These are phyloP conservation scores for Leucophenga montana DNA, from an alignment of 2,888 invertebrate genomes.

Conservation along the genomic window DNA sequence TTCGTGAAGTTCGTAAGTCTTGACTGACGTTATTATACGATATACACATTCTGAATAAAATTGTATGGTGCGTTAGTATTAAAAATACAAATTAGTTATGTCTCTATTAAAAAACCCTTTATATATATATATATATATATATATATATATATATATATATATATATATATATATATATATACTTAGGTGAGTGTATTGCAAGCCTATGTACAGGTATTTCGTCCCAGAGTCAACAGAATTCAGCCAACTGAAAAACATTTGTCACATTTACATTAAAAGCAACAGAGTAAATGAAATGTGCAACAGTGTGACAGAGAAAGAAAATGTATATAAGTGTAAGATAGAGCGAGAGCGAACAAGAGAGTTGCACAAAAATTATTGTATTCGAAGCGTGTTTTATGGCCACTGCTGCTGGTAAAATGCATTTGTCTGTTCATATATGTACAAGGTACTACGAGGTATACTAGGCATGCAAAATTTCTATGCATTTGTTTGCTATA, in stretches of 20 bases:
- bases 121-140: no score
- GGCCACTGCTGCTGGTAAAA: not conserved
- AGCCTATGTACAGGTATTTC: slow-evolving; percentile 60
- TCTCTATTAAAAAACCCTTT: no score
- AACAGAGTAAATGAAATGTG: no score
- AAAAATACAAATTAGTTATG: no score
- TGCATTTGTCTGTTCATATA: not conserved
- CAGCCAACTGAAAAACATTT: slow-evolving; percentile 64
- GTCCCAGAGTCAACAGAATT: slow-evolving; percentile 59
- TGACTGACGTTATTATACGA: no score
- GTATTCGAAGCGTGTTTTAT: not conserved
- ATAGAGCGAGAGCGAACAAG: no score
- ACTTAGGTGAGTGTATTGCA: slow-evolving; percentile 34
- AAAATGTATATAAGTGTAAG: not conserved
- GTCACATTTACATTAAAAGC: slow-evolving; percentile 63
- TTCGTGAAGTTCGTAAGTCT: no score
- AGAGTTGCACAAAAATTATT: not conserved
- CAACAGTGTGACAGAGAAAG: no score
- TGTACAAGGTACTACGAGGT: not conserved
- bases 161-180: not conserved
- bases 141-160: no score
- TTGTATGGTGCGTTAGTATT: no score
- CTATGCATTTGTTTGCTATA: slow-evolving; percentile 20
- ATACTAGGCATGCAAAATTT: slow-evolving; percentile 12
- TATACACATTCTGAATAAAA: no score